phyloP scores from a whole-genome alignment of 2,113 vertebrate genomes.

The Hepsetus odoe region DNA sequence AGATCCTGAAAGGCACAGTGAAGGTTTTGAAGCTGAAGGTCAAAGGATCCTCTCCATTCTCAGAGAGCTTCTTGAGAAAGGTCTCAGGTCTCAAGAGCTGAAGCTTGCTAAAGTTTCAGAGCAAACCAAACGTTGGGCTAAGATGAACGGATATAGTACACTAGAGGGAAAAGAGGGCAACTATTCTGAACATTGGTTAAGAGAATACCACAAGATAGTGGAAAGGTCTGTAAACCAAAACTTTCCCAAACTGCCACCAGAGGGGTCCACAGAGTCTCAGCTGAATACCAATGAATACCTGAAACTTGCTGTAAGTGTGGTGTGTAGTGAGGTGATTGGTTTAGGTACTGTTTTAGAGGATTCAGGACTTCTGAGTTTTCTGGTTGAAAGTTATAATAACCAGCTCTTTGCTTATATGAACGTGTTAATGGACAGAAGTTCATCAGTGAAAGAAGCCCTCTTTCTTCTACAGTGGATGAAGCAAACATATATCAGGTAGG shows the following conservation, averaged over 20 bases:
- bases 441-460: conserved; percentile 13
- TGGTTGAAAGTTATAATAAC: conserved; percentile 43
- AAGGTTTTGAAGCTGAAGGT: background rate
- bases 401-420: conserved; percentile 36
- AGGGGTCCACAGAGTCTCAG: background rate
- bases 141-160: background rate
- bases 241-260: conserved; percentile 50
- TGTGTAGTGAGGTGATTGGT: conserved; percentile 5
- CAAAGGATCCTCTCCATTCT: background rate
- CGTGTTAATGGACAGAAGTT: conserved; percentile 46
- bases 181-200: conserved; percentile 3
- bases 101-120: conserved; percentile 1
- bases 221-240: conserved; percentile 20
- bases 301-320: background rate
- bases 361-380: background rate
- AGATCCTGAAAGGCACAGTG: background rate
- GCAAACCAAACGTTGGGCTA: background rate
- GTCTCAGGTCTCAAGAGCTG: background rate
- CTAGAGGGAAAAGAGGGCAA: background rate
- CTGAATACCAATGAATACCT: conserved; percentile 40
- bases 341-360: conserved; percentile 5
- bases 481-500: conserved; percentile 59
- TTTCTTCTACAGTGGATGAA: conserved; percentile 56
- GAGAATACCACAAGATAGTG: conserved; percentile 19
- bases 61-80: background rate